Evolutionary conservation across 2,797 vertebrate genomes (phyloP), one percentile per base, ranked within the genome.

Genomic region (Takifugu ocellatus): DNA sequence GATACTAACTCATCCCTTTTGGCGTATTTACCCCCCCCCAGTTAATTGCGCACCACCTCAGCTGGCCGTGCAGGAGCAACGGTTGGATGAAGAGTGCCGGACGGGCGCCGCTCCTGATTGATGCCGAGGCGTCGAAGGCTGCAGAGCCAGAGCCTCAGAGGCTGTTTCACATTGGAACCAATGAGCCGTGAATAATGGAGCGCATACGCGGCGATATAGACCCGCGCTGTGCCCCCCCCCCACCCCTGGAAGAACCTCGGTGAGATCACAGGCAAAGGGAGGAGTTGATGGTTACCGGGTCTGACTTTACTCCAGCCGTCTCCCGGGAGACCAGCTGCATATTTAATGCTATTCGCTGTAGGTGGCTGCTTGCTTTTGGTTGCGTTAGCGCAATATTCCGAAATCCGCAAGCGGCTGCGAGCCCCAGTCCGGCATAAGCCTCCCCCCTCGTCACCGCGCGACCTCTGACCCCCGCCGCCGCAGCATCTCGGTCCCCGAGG

Each of bases 21-120:
- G 43, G 68, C 59, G 73, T 72, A 58, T 82, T 84, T 79, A 61
- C 66, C 67, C 60, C 48, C 60, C 48, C 57, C 50, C 9, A 75
- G 63, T 88, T 86, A 84, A 88, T 87, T 84, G 57, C 71, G 25
- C 71, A 68, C 54, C 66, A 75, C 79, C 75, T 85, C 71, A 78
- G 83, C 78, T 70, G 79, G 69, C 63, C 54, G 33, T 70, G 74
- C 81, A 85, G 82, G 83, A 78, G 75, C 78, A 81, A 77, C 76
- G 70, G 77, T 81, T 75, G 77, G 81, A 88, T 87, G 83, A 82
- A 79, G 78, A 6, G 57, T 9, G 21, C 42, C 54, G 74, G 66
- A 63, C 63, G 78, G 72, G 31, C 44, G 44, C 44, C n/a, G 44
- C 44, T 9, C 5, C 44, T 45, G 44, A 46, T 21, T 21, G n/a